Evolutionary conservation across 1,140 invertebrate genomes (phyloP), one percentile per base, ranked within the genome.

Genomic region (Temnothorax longispinosus): DNA sequence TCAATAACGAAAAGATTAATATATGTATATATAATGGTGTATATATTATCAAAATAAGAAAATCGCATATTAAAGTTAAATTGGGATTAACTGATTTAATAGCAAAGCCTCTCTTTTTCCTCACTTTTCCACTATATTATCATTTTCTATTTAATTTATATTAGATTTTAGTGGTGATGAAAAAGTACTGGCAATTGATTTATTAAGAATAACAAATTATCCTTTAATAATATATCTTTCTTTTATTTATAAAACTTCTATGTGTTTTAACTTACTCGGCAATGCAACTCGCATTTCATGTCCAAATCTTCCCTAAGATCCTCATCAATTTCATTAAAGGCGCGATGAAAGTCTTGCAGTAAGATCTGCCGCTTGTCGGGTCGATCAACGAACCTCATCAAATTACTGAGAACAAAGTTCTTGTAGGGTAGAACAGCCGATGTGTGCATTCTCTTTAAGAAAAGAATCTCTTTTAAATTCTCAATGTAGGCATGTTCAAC

Each of bases 261-360:
- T 64, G 15, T 47, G 8, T 11, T 27, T 27, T 27, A 27, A 32
- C 8, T 35, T 32, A 82, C 93, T 50, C 93, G 90, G n/a, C 94
- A 94, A 67, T 95, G 93, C 35, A 96, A 69, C 82, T 96, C 96
- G 77, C 87, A 86, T 50, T 95, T 96, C 11, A 95, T 90, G 32
- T 96, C 94, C 84, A 93, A 90, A 78, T 96, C 94, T 67, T 95
- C 92, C 0, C 96, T 93, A 89, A 96, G 95, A 87, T 96, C 95
- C 65, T 95, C 93, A 85, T 96, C 95, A 87, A 97, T 95, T 21
- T 95, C 92, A 92, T 97, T 97, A 87, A 96, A 97, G 3, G 94
- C 92, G n/a, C 91, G 93, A 88, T 96, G 96, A 90, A 97, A 97
- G 21, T 93, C 86, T 27, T 91, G 87, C 5, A 97, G 92, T 72